A percentile compares a stretch with the other conserved stretches of the same genome.
phyloP scores from a whole-genome alignment of 2,797 vertebrate genomes.

The Menidia menidia region DNA sequence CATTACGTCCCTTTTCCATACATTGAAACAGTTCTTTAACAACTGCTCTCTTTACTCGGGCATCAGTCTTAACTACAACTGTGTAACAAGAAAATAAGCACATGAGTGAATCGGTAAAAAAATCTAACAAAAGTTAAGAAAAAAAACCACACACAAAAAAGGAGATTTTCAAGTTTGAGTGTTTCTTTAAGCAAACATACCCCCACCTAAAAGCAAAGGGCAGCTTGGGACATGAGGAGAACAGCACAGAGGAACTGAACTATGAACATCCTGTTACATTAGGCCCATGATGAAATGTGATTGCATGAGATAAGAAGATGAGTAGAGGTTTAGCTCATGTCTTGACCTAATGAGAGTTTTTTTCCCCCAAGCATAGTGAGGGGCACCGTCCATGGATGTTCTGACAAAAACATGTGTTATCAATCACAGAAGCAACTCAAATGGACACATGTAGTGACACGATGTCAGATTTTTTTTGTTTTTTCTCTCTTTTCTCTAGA shows the following conservation, averaged over 20 bases:
- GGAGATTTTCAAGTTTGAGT: conserved; percentile 34
- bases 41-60: conserved; percentile 23
- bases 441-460: background rate
- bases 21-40: conserved; percentile 10
- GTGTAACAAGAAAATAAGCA: conserved; percentile 27
- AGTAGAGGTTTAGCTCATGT: conserved; percentile 60
- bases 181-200: conserved; percentile 35
- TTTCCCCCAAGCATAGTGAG: conserved; percentile 29
- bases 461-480: background rate
- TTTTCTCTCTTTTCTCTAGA: background rate
- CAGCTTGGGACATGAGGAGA: conserved; percentile 24
- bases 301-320: conserved; percentile 71
- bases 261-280: conserved; percentile 38
- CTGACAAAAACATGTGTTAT: conserved; percentile 36
- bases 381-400: conserved; percentile 26
- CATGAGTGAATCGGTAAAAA: conserved; percentile 36
- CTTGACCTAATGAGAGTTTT: conserved; percentile 65
- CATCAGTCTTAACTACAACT: background rate
- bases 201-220: conserved; percentile 9
- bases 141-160: conserved; percentile 46
- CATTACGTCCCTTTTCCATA: conserved; percentile 11
- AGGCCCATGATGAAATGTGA: conserved; percentile 64
- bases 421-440: background rate
- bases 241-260: conserved; percentile 37
- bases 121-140: conserved; percentile 34